Conservation (phyloP, 2,113 vertebrate genomes). For the Tichodroma muraria region DNA sequence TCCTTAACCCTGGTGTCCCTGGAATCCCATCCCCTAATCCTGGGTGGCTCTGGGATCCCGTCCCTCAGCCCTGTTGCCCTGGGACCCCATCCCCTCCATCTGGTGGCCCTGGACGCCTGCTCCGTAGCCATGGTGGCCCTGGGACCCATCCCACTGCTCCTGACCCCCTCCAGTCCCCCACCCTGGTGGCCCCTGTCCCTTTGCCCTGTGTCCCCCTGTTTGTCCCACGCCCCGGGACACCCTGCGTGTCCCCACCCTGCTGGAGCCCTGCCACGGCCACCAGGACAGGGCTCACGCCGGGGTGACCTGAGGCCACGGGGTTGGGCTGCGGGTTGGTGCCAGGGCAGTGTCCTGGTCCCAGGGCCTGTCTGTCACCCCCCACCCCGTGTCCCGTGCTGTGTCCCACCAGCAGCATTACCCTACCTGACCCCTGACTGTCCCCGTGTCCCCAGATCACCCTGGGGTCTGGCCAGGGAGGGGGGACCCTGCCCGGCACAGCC, state of each 20-base stretch:
- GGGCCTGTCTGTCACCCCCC: background rate
- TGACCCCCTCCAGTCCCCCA: background rate
- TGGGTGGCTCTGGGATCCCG: background rate
- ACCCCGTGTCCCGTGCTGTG: rapidly evolving
- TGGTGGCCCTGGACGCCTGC: no score
- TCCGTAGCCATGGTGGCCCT: rapidly evolving
- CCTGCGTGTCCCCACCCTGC: background rate
- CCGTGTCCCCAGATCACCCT: background rate
- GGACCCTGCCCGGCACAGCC: rapidly evolving
- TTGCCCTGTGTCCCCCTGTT: background rate
- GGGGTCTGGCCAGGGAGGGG: background rate
- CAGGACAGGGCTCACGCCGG: rapidly evolving
- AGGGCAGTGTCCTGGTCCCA: background rate
- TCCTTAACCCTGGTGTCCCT: background rate
- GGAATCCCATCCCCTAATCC: rapidly evolving
- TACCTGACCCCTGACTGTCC: rapidly evolving
- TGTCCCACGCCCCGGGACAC: background rate
- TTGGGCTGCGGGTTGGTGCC: background rate
- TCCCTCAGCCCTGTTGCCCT: background rate
- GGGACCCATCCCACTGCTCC: background rate
- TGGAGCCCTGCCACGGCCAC: background rate
- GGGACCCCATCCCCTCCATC: background rate
- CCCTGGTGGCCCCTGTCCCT: background rate
- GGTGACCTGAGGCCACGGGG: background rate
- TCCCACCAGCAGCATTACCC: background rate